These are phyloP conservation scores for Achroia grisella DNA, from an alignment of 1,140 invertebrate species.

Conservation along the genomic window DNA sequence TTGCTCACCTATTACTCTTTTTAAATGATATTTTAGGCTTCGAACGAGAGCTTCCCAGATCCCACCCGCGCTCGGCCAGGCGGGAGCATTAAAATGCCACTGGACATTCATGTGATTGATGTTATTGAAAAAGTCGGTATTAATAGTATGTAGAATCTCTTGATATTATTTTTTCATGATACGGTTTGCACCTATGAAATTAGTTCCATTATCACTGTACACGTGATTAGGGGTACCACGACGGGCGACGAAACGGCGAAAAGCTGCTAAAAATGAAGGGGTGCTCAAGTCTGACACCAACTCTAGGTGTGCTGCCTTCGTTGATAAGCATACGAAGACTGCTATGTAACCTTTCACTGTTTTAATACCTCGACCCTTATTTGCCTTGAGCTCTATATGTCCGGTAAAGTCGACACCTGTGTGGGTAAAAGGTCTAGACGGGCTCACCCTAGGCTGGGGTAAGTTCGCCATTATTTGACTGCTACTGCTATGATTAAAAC, in stretches of 20 bases:
- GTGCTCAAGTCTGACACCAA: neutral
- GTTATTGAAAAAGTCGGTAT: slow-evolving; percentile 1
- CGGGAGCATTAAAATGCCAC: no score
- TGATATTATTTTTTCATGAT: slow-evolving; percentile 1
- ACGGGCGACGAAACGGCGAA: slow-evolving; percentile 1
- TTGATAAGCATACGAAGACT: slow-evolving; percentile 2
- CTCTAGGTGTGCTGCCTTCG: slow-evolving; percentile 3
- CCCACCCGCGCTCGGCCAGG: no score
- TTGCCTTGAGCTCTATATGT: neutral
- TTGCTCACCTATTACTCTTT: no score
- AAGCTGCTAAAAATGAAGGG: slow-evolving; percentile 3
- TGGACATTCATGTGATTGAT: no score
- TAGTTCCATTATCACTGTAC: slow-evolving; percentile 4
- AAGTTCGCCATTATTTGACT: no score
- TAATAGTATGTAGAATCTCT: slow-evolving; percentile 1
- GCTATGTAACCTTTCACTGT: slow-evolving; percentile 7
- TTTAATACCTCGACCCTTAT: slow-evolving; percentile 5
- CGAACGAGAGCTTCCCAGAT: no score
- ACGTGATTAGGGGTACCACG: slow-evolving; percentile 2
- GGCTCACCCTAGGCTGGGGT: no score
- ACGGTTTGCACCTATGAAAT: slow-evolving; percentile 4
- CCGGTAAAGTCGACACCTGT: no score
- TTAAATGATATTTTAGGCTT: no score
- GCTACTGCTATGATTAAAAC: no score
- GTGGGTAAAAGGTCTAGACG: no score